phyloP scores from a whole-genome alignment of 1,140 invertebrate species.

The Panagrolaimus sp. region DNA sequence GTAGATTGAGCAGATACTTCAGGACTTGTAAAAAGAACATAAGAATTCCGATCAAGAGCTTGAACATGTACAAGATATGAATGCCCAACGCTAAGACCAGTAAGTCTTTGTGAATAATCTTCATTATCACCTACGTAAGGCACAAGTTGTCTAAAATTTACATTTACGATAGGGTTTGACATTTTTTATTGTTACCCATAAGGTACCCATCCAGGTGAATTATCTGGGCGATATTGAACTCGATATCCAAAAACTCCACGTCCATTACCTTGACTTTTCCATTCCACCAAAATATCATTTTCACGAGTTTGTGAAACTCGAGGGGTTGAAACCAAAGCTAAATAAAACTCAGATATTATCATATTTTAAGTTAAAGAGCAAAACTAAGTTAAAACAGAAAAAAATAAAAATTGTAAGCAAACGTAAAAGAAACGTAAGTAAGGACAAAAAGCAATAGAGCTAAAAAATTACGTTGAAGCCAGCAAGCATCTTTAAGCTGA shows the following conservation, averaged over 20 bases:
- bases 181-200: conserved; percentile 49
- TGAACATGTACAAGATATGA: conserved; percentile 55
- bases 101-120: conserved; percentile 51
- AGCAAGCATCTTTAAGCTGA: background rate
- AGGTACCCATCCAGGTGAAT: conserved; percentile 53
- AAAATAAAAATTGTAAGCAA: conserved; percentile 18
- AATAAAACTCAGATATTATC: conserved; percentile 21
- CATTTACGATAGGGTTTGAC: conserved; percentile 17
- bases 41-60: conserved; percentile 57
- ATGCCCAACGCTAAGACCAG: conserved; percentile 47
- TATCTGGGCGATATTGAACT: conserved; percentile 48
- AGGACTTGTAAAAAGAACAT: conserved; percentile 55
- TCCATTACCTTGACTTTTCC: conserved; percentile 53
- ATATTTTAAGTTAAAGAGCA: background rate
- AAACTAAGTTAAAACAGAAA: conserved; percentile 13
- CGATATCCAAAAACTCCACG: conserved; percentile 57
- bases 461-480: background rate
- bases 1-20: conserved; percentile 45
- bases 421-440: conserved; percentile 14
- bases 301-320: conserved; percentile 36
- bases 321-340: conserved; percentile 54
- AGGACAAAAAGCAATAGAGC: background rate
- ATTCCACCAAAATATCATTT: conserved; percentile 49
- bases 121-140: conserved; percentile 57
- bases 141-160: conserved; percentile 53